Base-by-base conservation (phyloP, 2,888 invertebrate species). In the Euclidia mi region DNA sequence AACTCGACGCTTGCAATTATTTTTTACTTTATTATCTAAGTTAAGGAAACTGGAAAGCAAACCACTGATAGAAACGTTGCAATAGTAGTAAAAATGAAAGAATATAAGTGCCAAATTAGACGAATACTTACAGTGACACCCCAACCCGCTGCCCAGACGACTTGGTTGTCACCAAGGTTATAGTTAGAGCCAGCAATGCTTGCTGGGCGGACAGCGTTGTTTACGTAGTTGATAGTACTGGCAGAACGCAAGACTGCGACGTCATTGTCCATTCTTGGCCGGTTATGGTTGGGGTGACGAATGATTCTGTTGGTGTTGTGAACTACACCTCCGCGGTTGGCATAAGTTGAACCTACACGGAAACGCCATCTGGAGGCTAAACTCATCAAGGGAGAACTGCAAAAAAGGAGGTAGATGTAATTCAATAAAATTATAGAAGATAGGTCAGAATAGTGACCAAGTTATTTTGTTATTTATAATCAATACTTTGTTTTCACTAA, bases 131-230 rank as follows among this genome's bases (percentile, higher is more conserved):
- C 85, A 41, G 63, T 78, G 11, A 52, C 14, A 2, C 88, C 88
- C 88, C 88, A 89, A 58, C 88, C 88, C 17, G 84, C 59, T 34
- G 86, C 83, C 81, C 79, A 84, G 0, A 87, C 83, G 9, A 61
- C 62, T 48, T 76, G 66, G 48, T 85, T 82, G 48, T 85, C 86
- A 18, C 25, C 67, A 1, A 84, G 48, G 32, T 67, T 62, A 59
- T 87, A 88, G 50, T 76, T 85, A 15, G 79, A 2, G 2, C 85
- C 83, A 32, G 88, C 83, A 17, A 87, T 80, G 9, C 58, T 51
- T 7, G 51, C 87, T 0, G 80, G 47, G 1, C 58, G 56, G 0
- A 78, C 76, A 9, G 46, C 47, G 20, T 67, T 76, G 34, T 47
- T 74, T 25, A 42, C 7, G 28, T 28, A 49, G 2, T 3, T 12